These are phyloP conservation scores for Teleiodes luculella DNA, from an alignment of 2,888 invertebrate species.

Conservation along the genomic window DNA sequence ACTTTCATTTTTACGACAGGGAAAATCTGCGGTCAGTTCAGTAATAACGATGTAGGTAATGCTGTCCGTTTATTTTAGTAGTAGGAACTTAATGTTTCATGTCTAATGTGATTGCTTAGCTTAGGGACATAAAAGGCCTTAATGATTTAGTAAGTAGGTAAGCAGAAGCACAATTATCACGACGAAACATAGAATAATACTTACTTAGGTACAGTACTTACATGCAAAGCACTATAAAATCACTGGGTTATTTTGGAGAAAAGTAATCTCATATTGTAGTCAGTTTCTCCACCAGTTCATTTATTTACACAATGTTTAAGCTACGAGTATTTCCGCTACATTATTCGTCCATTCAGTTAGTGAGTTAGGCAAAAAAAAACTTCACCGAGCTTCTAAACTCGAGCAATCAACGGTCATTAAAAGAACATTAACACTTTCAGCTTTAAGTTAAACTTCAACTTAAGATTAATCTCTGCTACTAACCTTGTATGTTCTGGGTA, in stretches of 20 bases:
- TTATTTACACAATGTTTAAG: no score
- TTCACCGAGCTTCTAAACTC: background rate
- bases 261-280: no score
- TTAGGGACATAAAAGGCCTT: no score
- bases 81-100: background rate
- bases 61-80: background rate
- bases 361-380: background rate
- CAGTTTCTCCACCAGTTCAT: no score
- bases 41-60: background rate
- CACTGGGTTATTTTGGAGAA: no score
- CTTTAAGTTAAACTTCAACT: background rate
- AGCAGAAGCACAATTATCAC: background rate
- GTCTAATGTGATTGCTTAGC: background rate
- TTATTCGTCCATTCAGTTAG: background rate
- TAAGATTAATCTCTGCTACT: no score
- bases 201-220: no score
- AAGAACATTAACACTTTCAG: slow-evolving; percentile 10
- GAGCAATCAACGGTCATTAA: slow-evolving; percentile 4
- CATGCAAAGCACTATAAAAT: background rate
- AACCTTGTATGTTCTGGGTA: no score
- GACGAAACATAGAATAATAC: no score
- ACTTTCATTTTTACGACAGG: slow-evolving; percentile 9
- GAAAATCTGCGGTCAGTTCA: background rate
- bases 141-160: background rate
- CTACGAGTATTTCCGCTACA: no score